Base-by-base conservation (phyloP, 1,140 invertebrate genomes). In the Drosophila micromelanica region DNA sequence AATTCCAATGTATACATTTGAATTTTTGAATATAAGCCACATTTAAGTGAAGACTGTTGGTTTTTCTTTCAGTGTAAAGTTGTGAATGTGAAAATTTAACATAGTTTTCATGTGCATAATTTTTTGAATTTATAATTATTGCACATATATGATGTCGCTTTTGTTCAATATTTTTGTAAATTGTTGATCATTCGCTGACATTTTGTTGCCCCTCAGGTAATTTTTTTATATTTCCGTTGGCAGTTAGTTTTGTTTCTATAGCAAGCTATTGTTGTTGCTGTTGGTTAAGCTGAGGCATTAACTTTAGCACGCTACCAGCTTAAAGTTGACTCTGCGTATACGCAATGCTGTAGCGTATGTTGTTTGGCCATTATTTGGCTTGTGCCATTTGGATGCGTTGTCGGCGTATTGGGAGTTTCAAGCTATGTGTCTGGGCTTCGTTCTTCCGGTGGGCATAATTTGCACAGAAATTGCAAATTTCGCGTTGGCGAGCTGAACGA, bases 381-480 rank as follows among this genome's bases (percentile, higher is more conserved):
- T 9, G 4, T 17, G 57, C 52, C 20, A 48, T 60, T 75, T 42
- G 38, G 72, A 35, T 20, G 12, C n/a, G 27, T 37, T 51, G 27
- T 23, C 49, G n/a, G 20, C 32, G 54, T 68, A 51, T 61, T 55
- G 76, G 49, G 49, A 38, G 70, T 67, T 71, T 40, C 81, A 71
- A 86, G 82, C 74, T 82, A 81, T 86, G 82, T 78, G 82, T 76
- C 78, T 86, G 82, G 68, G 78, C 82, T 76, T 59, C 45, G 60
- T 49, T 61, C 68, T 86, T 87, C 82, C 82, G 75, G 75, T 82
- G 82, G 82, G 82, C 75, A 86, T 86, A 63, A 86, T 86, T 86
- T 86, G 82, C 82, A 86, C 82, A 87, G 82, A 77, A 86, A 86
- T 78, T 87, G 68, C 82, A 82, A 81, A 80, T 78, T 78, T 61